phyloP scores from a whole-genome alignment of 2,888 invertebrate species.

The Tipula confusa region DNA sequence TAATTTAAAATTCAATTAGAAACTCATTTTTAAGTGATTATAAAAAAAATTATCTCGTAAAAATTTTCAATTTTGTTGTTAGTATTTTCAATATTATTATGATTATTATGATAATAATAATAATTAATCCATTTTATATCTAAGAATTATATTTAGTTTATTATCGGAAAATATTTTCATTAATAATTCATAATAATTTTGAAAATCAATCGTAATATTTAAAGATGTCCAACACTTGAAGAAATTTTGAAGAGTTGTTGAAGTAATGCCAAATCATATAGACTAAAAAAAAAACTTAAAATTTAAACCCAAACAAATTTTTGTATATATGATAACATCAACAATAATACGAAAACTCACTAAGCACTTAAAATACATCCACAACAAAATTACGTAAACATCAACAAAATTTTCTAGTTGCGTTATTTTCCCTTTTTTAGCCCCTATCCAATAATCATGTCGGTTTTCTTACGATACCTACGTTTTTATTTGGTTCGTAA shows the following conservation, averaged over 20 bases:
- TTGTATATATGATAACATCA: too few species aligned
- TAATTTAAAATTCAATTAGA: background rate
- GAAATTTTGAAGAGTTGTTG: background rate
- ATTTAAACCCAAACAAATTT: background rate
- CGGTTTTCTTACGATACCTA: background rate
- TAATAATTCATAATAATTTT: background rate
- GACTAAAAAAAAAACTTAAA: background rate
- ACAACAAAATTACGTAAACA: too few species aligned
- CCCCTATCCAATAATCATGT: background rate
- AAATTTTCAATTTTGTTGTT: background rate
- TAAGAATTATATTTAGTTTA: background rate
- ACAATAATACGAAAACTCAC: background rate
- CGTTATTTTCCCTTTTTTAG: background rate
- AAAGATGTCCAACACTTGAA: background rate
- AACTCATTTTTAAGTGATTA: constrained; percentile 12
- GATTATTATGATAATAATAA: background rate
- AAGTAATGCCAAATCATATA: background rate
- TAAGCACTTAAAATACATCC: background rate
- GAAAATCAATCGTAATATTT: background rate
- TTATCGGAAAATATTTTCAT: background rate
- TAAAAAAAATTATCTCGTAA: background rate
- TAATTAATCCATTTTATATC: background rate
- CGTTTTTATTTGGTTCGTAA: background rate
- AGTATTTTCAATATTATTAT: background rate
- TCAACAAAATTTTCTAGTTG: too few species aligned